Percentiles rank a stretch among this genome's conserved stretches.
These are phyloP conservation scores for Passer montanus DNA, from an alignment of 2,113 vertebrate genomes.

Conservation along the genomic window DNA sequence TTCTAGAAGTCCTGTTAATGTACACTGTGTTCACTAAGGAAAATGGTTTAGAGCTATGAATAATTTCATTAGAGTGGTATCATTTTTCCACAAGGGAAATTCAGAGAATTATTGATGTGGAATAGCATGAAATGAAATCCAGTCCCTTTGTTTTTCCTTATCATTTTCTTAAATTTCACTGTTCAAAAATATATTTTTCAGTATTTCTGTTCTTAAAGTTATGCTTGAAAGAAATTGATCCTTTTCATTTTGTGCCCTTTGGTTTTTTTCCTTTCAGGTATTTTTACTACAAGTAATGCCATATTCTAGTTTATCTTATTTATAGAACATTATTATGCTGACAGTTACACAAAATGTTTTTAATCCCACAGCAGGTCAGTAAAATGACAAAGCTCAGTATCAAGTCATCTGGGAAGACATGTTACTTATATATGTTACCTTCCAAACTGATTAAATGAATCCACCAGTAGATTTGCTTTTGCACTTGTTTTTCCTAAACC, in stretches of 20 bases:
- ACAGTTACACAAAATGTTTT: background rate
- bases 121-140: background rate
- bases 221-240: background rate
- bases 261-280: background rate
- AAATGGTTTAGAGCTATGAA: conserved; percentile 1
- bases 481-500: background rate
- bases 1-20: background rate
- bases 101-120: background rate
- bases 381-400: background rate
- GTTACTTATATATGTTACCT: background rate
- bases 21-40: background rate
- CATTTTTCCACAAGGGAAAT: background rate
- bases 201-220: background rate
- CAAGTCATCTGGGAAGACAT: background rate
- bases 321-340: background rate
- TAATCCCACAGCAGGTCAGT: background rate
- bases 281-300: background rate
- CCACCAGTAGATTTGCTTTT: background rate
- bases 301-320: background rate
- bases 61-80: background rate
- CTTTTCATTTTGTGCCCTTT: background rate
- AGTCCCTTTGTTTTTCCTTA: background rate
- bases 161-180: background rate
- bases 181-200: background rate
- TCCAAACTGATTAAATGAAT: background rate